phyloP scores from a whole-genome alignment of 2,797 vertebrate genomes.

The Poecilia velifera region DNA sequence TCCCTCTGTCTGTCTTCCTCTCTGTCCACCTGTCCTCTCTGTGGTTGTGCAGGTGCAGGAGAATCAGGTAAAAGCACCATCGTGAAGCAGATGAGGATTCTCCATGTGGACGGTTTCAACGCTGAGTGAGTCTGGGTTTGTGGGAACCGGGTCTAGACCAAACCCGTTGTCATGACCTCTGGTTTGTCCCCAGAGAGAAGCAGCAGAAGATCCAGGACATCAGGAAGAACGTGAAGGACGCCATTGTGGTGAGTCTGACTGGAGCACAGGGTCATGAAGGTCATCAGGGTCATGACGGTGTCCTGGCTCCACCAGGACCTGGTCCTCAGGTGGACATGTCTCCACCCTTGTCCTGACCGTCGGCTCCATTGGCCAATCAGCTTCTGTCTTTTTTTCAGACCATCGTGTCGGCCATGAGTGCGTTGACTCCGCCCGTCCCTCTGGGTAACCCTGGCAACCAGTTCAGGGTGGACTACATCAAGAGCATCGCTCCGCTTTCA shows the following conservation, averaged over 20 bases:
- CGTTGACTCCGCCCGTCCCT: constrained; percentile 93
- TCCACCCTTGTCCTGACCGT: background rate
- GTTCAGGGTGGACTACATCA: constrained; percentile 94
- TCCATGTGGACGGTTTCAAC: constrained; percentile 97
- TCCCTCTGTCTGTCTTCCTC: background rate
- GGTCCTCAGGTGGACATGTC: background rate
- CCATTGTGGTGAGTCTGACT: constrained; percentile 91
- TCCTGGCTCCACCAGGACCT: background rate
- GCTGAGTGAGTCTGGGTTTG: constrained; percentile 86
- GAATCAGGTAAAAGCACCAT: constrained; percentile 99
- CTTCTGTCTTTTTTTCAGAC: constrained; percentile 80
- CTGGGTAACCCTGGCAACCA: constrained; percentile 92
- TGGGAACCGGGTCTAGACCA: background rate
- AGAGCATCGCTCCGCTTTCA: constrained; percentile 93
- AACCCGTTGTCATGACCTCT: background rate
- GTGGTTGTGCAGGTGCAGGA: constrained; percentile 86
- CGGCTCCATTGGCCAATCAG: background rate
- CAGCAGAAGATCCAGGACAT: constrained; percentile 97
- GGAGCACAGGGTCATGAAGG: background rate
- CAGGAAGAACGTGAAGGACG: constrained; percentile 98
- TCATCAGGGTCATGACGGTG: background rate
- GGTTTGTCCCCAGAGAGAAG: constrained; percentile 88
- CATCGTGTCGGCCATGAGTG: constrained; percentile 94
- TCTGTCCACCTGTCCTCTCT: background rate
- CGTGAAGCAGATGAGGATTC: constrained; percentile 98